Evolutionary conservation across 2,113 vertebrate species (phyloP).

Genomic region (Campylomormyrus numenius): DNA sequence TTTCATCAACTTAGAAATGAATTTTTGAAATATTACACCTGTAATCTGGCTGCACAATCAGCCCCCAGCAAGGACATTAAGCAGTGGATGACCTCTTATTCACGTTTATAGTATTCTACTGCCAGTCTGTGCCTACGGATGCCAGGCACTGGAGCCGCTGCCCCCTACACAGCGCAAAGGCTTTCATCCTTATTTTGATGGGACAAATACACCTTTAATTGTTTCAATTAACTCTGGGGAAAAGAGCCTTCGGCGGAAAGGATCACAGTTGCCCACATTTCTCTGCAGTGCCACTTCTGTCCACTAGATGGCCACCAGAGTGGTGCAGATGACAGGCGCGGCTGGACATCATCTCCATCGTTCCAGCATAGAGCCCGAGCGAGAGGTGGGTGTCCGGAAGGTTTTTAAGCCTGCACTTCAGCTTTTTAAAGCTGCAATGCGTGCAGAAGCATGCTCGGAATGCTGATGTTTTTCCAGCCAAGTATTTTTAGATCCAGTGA

Average conservation of each 20-base stretch:
- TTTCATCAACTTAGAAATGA: not conserved
- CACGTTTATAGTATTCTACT: not conserved
- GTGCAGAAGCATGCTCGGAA: not conserved
- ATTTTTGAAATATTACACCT: not conserved
- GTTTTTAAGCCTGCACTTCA: not conserved
- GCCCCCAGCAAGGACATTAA: not conserved
- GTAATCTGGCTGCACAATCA: not conserved
- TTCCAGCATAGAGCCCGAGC: not conserved
- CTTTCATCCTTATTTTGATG: not conserved
- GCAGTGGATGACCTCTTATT: not conserved
- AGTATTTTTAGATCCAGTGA: not conserved
- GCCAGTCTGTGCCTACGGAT: not conserved
- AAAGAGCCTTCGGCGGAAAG: not conserved
- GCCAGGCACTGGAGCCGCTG: not conserved
- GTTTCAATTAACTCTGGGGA: not conserved
- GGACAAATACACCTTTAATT: not conserved
- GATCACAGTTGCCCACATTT: not conserved
- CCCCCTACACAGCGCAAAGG: not conserved
- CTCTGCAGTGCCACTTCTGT: not conserved
- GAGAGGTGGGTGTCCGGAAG: not conserved
- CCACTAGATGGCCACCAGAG: constrained; percentile 30
- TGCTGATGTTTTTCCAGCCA: not conserved
- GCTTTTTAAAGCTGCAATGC: not conserved
- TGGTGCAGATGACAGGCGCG: not conserved
- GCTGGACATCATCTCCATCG: not conserved